Base-by-base conservation (phyloP, 2,888 invertebrate species). In the Ophioninae sp. region DNA sequence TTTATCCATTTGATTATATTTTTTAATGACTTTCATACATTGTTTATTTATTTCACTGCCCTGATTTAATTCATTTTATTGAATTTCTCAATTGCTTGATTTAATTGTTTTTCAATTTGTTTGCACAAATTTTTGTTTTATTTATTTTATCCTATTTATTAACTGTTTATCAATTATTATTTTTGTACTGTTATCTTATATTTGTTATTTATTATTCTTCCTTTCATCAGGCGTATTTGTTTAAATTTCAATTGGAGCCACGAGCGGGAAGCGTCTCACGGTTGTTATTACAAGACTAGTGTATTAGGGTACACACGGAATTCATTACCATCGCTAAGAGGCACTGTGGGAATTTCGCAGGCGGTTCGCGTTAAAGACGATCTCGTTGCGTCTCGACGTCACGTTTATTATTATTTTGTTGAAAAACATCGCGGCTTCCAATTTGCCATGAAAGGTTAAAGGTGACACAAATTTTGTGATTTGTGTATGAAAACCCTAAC, bases 331-430 rank as follows among this genome's bases (percentile, higher is more conserved):
- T 84, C 84, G 78, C 79, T 73, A 44, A 84, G 62, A 73, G 61
- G 76, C 65, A 73, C 75, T 65, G 70, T 85, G 86, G 81, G 82
- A 86, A 81, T 75, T 83, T 84, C 72, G 44, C 84, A 84, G 84
- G 61, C 56, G 84, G 70, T 76, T 68, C 44, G 50, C 61, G 30
- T 13, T 10, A 79, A 73, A 79, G 72, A 72, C 81, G 78, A 68
- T 74, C 37, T 56, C 39, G 74, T 68, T 84, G 65, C 75, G 41
- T 79, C 81, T 72, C 76, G 76, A 81, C 67, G 72, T 64, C 39
- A 61, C 78, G 84, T 68, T 76, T 81, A 81, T 81, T 84, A 79
- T 81, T 84, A 84, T 81, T 81, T 84, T 57, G 75, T 61, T 76
- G 79, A 84, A 73, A 73, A 81, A 62, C 81, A 72, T 75, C 62